Evolutionary conservation across 1,140 invertebrate species (phyloP).

Genomic region (Habropoda laboriosa): DNA sequence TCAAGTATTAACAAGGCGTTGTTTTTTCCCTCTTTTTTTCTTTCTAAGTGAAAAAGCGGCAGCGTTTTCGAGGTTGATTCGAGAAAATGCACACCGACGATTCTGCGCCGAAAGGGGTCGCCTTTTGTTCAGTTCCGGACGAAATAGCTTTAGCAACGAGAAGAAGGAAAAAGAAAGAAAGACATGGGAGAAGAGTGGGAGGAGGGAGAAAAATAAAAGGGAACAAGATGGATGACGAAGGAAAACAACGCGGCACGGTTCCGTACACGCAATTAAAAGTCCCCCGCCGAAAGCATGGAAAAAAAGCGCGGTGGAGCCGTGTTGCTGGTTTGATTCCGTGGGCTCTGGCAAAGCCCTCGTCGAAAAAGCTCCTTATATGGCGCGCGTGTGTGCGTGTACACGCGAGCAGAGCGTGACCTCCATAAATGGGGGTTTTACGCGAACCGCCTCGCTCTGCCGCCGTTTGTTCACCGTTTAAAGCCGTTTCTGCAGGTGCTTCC

Average conservation of each 20-base stretch:
- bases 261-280: constrained; percentile 44
- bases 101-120: neutral
- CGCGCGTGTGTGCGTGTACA: neutral
- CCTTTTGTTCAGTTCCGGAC: neutral
- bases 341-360: constrained; percentile 19
- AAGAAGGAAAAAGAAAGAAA: neutral
- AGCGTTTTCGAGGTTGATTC: neutral
- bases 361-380: constrained; percentile 48
- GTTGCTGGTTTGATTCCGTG: constrained; percentile 36
- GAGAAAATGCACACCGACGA: neutral
- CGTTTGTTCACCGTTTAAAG: constrained; percentile 47
- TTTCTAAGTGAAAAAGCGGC: too few species aligned
- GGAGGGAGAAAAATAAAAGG: neutral
- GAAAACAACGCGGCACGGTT: neutral
- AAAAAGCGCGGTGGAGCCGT: constrained; percentile 24
- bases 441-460: neutral
- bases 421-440: constrained; percentile 49
- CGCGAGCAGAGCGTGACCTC: constrained; percentile 32
- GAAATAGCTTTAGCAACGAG: neutral
- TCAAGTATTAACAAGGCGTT: neutral
- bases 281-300: constrained; percentile 3
- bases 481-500: constrained; percentile 44
- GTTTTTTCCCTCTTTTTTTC: too few species aligned
- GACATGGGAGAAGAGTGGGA: neutral
- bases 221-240: neutral